phyloP scores from a whole-genome alignment of 2,113 vertebrate species.

The Calypte anna region DNA sequence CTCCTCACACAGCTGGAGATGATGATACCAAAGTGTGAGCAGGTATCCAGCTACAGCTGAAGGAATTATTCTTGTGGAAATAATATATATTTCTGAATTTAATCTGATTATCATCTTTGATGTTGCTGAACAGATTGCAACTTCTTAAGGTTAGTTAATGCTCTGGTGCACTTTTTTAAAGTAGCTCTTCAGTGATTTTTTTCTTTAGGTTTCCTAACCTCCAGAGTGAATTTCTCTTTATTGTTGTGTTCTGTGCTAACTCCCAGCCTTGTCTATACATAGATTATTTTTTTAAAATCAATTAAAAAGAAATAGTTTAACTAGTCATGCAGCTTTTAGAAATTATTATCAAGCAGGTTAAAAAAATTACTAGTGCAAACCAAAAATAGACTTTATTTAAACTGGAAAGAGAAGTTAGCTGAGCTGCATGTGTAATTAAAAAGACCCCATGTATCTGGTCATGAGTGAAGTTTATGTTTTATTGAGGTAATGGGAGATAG shows the following conservation, averaged over 20 bases:
- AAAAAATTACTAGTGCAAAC: background rate
- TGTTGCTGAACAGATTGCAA: background rate
- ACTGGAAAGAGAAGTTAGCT: background rate
- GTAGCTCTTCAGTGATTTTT: background rate
- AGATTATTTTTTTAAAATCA: background rate
- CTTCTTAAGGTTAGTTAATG: background rate
- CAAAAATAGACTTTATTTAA: background rate
- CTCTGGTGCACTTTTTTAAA: background rate
- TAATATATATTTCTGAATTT: background rate
- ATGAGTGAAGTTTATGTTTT: background rate
- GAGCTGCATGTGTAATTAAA: background rate
- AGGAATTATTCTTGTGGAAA: background rate
- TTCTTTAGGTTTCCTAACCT: background rate
- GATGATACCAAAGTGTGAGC: accelerated
- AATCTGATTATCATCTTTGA: background rate
- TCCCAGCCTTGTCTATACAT: background rate
- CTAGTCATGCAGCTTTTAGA: background rate
- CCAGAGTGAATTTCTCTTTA: background rate
- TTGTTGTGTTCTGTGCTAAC: background rate
- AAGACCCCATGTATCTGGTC: background rate
- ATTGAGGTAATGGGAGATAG: background rate
- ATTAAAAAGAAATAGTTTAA: background rate
- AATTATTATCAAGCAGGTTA: background rate
- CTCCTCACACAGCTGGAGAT: background rate
- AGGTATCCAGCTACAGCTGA: background rate